A percentile compares a stretch with the other conserved stretches of the same genome.
Evolutionary conservation across 2,797 vertebrate species (phyloP).

Genomic region (Moxostoma hubbsi): DNA sequence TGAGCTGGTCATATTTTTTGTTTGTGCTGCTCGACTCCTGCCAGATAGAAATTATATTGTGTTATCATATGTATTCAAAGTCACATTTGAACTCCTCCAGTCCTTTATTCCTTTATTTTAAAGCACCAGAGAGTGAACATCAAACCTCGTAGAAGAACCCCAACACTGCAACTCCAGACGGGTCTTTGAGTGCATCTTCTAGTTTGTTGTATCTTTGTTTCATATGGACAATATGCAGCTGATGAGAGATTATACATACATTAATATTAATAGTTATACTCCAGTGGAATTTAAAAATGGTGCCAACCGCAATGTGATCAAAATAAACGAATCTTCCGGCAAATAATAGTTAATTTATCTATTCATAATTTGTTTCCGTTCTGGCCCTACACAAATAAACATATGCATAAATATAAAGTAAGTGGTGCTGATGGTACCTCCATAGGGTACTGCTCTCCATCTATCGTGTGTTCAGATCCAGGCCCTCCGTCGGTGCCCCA

Average conservation of each 20-base stretch:
- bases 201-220: slow-evolving; percentile 65
- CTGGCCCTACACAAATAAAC: no score
- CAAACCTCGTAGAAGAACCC: slow-evolving; percentile 88
- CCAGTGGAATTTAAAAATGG: no score
- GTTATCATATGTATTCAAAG: background rate
- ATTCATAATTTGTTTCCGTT: no score
- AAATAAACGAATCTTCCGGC: no score
- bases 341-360: no score
- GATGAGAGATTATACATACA: slow-evolving; percentile 28
- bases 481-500: slow-evolving; percentile 78
- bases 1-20: slow-evolving; percentile 47
- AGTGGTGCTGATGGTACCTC: slow-evolving; percentile 80
- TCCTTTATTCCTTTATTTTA: background rate
- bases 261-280: no score
- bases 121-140: background rate
- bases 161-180: slow-evolving; percentile 82
- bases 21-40: slow-evolving; percentile 54
- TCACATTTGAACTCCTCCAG: background rate
- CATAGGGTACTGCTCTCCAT: slow-evolving; percentile 88
- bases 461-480: slow-evolving; percentile 91
- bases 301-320: no score
- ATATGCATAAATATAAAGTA: no score
- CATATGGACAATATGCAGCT: slow-evolving; percentile 92
- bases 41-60: background rate
- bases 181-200: slow-evolving; percentile 64